Evolutionary conservation across 2,113 vertebrate species (phyloP).

Genomic region (Lates calcarifer): DNA sequence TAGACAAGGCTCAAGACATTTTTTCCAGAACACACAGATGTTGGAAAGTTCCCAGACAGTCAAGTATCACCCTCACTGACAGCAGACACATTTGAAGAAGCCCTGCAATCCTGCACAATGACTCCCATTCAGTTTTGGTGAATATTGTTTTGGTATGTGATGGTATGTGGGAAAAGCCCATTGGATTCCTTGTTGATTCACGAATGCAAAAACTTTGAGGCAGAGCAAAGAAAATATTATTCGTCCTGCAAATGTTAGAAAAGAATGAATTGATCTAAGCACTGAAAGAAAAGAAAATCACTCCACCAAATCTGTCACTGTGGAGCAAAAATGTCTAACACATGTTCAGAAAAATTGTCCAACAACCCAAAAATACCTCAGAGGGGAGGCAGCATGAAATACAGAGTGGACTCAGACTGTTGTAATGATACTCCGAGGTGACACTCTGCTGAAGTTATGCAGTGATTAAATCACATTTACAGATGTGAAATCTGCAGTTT

Average conservation of each 20-base stretch:
- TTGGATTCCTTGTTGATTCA: slow-evolving; percentile 54
- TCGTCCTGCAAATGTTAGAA: slow-evolving; percentile 58
- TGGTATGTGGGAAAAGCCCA: slow-evolving; percentile 39
- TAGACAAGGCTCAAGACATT: slow-evolving; percentile 26
- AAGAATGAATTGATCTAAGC: slow-evolving; percentile 58
- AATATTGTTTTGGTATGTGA: slow-evolving; percentile 63
- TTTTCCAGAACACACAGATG: slow-evolving; percentile 48
- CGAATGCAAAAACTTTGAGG: slow-evolving; percentile 45
- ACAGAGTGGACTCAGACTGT: neutral
- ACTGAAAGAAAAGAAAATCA: slow-evolving; percentile 41
- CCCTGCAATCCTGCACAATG: slow-evolving; percentile 55
- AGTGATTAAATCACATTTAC: neutral
- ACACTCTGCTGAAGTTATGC: neutral
- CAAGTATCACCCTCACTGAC: slow-evolving; percentile 44
- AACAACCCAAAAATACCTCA: slow-evolving; percentile 34
- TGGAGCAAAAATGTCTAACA: slow-evolving; percentile 60
- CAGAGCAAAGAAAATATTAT: slow-evolving; percentile 69
- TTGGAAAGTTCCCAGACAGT: slow-evolving; percentile 58
- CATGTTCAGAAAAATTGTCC: slow-evolving; percentile 54
- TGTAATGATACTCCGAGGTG: slow-evolving; percentile 7
- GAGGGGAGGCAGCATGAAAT: neutral
- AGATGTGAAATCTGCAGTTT: slow-evolving; percentile 17
- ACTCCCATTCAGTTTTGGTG: slow-evolving; percentile 48
- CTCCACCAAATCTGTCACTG: slow-evolving; percentile 42
- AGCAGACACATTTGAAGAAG: slow-evolving; percentile 33